Percentiles rank a stretch among this genome's conserved stretches.
Evolutionary conservation across 2,113 vertebrate genomes (phyloP).

Genomic region (Scalopus aquaticus): DNA sequence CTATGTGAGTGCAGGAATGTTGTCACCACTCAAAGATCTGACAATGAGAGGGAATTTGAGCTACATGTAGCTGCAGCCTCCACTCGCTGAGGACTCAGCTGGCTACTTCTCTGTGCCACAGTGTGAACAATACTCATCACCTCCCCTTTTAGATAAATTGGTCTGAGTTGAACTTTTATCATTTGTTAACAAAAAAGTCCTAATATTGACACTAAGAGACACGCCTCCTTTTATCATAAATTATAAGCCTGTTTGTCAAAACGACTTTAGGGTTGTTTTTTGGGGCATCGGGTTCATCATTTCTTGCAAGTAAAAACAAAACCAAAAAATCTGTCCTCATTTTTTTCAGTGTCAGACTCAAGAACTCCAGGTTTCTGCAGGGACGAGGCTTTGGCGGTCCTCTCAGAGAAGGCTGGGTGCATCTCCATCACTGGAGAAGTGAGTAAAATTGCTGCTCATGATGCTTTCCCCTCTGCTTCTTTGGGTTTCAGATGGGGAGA

Average conservation of each 20-base stretch:
- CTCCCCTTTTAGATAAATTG: not conserved
- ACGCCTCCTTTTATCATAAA: not conserved
- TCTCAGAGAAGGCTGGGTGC: constrained; percentile 69
- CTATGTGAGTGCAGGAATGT: no score
- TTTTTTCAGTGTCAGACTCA: not conserved
- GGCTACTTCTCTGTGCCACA: accelerated
- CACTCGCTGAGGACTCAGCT: not conserved
- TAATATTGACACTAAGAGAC: not conserved
- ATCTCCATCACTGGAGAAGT: constrained; percentile 80
- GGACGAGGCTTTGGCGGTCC: not conserved
- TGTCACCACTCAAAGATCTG: not conserved
- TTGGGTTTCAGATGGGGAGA: constrained; percentile 37
- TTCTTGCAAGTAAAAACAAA: not conserved
- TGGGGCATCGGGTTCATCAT: not conserved
- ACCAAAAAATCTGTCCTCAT: not conserved
- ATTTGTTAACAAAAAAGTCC: not conserved
- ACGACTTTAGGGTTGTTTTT: not conserved
- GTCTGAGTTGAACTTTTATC: not conserved
- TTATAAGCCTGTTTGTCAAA: not conserved
- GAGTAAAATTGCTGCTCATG: constrained; percentile 74
- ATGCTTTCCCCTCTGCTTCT: constrained; percentile 68
- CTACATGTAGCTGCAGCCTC: not conserved
- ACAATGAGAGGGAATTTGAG: not conserved
- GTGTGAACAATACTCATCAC: not conserved
- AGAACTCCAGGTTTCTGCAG: not conserved